Evolutionary conservation across 2,113 vertebrate species (phyloP).

Genomic region (Bombycilla garrulus): DNA sequence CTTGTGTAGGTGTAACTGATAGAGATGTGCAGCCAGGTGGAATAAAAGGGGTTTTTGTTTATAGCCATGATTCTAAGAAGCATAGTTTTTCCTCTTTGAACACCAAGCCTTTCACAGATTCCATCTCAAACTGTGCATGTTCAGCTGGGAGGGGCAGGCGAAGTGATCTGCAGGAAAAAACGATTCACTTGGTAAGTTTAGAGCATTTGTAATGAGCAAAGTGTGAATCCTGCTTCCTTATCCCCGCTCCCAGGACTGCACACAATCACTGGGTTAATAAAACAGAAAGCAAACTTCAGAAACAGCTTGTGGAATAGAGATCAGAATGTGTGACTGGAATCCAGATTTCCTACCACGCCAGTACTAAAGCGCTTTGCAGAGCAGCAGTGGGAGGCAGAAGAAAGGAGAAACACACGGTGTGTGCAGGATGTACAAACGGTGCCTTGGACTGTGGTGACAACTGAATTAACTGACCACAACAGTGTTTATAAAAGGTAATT

Average conservation of each 20-base stretch:
- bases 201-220: not conserved
- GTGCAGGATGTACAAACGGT: not conserved
- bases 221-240: not conserved
- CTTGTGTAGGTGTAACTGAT: not conserved
- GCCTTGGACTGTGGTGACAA: not conserved
- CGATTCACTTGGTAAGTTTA: not conserved
- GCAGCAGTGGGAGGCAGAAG: not conserved
- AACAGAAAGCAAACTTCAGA: not conserved
- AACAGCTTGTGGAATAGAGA: not conserved
- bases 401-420: not conserved
- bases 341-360: not conserved
- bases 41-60: not conserved
- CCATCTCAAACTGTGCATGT: not conserved
- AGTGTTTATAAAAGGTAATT: not conserved
- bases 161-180: not conserved
- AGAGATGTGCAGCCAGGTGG: not conserved
- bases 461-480: not conserved
- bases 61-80: not conserved
- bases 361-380: not conserved
- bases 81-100: not conserved
- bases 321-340: not conserved
- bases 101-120: not conserved
- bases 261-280: not conserved
- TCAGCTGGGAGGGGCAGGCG: not conserved
- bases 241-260: not conserved